phyloP scores from a whole-genome alignment of 2,888 invertebrate genomes.

The Lysandra bellargus region DNA sequence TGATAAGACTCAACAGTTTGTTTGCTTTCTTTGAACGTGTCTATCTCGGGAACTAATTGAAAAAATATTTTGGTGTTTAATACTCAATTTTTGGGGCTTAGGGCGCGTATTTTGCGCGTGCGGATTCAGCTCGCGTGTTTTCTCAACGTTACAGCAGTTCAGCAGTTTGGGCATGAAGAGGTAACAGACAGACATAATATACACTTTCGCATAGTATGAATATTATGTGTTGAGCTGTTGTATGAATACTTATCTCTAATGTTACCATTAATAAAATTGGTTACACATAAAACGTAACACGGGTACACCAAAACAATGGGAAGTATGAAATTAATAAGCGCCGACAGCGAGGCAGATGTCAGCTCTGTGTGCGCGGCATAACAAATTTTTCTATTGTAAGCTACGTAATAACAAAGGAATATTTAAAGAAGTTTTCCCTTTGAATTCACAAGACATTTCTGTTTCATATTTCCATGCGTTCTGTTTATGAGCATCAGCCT shows the following conservation, averaged over 20 bases:
- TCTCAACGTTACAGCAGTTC: neutral
- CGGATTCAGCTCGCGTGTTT: no score
- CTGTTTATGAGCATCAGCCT: neutral
- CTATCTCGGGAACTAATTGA: no score
- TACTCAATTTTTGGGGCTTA: no score
- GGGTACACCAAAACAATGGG: neutral
- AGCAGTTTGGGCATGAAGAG: neutral
- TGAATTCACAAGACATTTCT: slow-evolving; percentile 19
- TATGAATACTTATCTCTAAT: neutral
- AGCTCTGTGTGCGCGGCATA: slow-evolving; percentile 13
- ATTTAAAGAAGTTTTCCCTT: slow-evolving; percentile 27
- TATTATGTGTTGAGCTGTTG: no score
- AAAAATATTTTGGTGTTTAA: no score
- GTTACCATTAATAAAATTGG: neutral
- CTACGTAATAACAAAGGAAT: slow-evolving; percentile 25
- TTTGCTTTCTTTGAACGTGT: no score
- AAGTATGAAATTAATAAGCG: slow-evolving; percentile 1
- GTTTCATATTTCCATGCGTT: slow-evolving; percentile 1
- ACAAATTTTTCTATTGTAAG: slow-evolving; percentile 22
- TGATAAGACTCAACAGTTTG: no score
- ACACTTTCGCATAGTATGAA: no score
- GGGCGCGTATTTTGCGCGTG: no score
- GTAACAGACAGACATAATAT: no score
- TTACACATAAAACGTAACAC: neutral
- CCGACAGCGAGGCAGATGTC: neutral